Base-by-base conservation (phyloP, 2,797 vertebrate species). In the Anabas testudineus region DNA sequence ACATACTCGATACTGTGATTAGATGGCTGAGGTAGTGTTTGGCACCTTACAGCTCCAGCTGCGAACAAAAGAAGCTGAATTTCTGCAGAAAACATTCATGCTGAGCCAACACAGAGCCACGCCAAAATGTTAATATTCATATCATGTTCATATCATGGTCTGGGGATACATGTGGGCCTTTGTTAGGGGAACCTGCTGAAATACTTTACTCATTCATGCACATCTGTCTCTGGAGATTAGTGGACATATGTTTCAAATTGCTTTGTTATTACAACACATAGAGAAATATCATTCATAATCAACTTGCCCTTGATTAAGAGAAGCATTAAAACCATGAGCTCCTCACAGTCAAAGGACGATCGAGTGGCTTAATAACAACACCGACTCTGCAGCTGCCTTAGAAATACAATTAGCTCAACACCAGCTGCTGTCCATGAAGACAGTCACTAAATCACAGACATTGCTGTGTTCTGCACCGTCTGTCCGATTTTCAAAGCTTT, bases 241-340 rank as follows among this genome's bases (percentile, higher is more conserved):
- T 30, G 21, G 26, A 41, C n/a, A 54, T 12, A 61, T 1, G 22
- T 74, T 67, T 45, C 24, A 14, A 65, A 68, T 41, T 42, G 19
- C 15, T 59, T 59, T 56, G 63, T 67, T 45, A 59, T 71, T 64
- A 51, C n/a, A 71, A 57, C 49, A 79, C 84, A 82, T 63, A 57
- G 76, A 80, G 76, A 79, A 63, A 71, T 24, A 30, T 56, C 55
- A n/a, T n/a, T n/a, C 41, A 78, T 80, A 71, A 87, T 73, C 42
- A 5, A 22, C 66, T 73, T 67, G 56, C 69, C 30, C 47, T 61
- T 58, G 59, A 68, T 82, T 46, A 62, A 28, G 34, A 22, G 18
- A 67, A 54, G 21, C 37, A 52, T 67, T 22, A 72, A 75, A 71
- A 71, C 55, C 74, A 83, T 51, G 62, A 19, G 71, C 26, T 71